Conservation (phyloP, 2,888 invertebrate species). For the Hipparchia semele region DNA sequence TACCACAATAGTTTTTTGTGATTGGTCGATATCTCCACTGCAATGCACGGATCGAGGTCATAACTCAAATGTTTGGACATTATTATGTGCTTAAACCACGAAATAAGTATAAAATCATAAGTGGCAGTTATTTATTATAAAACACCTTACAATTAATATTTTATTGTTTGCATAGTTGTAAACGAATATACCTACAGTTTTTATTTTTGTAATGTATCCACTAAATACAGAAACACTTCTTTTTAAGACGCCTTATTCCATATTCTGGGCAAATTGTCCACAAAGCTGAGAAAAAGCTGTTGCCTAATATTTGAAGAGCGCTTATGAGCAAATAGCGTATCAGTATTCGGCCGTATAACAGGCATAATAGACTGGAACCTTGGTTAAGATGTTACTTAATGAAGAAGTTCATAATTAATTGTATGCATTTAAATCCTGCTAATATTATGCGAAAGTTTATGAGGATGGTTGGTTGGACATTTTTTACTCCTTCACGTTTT, state of each 20-base stretch:
- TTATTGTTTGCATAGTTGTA: constrained; percentile 9
- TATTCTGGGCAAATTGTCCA: background rate
- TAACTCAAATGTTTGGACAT: too few relatives aligned
- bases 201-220: background rate
- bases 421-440: too few relatives aligned
- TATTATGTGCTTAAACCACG: too few relatives aligned
- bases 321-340: background rate
- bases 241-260: background rate
- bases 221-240: background rate
- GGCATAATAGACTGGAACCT: background rate
- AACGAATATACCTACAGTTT: background rate
- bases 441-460: too few relatives aligned
- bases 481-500: too few relatives aligned
- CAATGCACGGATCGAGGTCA: too few relatives aligned
- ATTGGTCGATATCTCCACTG: too few relatives aligned
- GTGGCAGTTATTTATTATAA: constrained; percentile 33
- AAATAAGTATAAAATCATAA: background rate
- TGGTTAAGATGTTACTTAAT: background rate
- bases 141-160: constrained; percentile 15
- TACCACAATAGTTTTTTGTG: too few relatives aligned
- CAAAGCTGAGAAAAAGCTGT: background rate
- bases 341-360: background rate
- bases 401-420: background rate
- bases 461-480: too few relatives aligned
- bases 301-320: background rate